Base-by-base conservation (phyloP, 2,797 vertebrate species). In the Distichodus sexfasciatus region DNA sequence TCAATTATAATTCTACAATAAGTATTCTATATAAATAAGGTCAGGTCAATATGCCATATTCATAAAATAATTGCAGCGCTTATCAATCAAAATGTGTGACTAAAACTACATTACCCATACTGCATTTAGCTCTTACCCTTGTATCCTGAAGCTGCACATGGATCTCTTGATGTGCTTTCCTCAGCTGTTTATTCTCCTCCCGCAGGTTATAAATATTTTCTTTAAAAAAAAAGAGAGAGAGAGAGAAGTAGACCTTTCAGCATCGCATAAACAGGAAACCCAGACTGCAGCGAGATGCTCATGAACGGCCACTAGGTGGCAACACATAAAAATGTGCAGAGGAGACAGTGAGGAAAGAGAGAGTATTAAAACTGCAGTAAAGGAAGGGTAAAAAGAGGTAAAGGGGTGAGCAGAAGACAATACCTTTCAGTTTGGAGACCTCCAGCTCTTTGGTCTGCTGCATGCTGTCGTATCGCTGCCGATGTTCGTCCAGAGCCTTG, bases 81-180 rank as follows among this genome's bases (percentile, higher is more conserved):
- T n/a, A n/a, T n/a, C n/a, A n/a, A n/a, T n/a, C n/a, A n/a, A n/a
- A n/a, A n/a, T n/a, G n/a, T n/a, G n/a, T n/a, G n/a, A n/a, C n/a
- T n/a, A n/a, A 4, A 60, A 40, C 55, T 66, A n/a, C 35, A 40
- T 50, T 57, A 53, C 58, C 43, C 46, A 55, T 28, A 33, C 0
- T 12, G 9, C 19, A 28, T 31, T 46, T 24, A 1, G 10, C 2
- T n/a, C 79, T 90, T 88, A 99, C 97, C 94, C 91, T 94, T 47
- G 94, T 91, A 26, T 98, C 96, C 83, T 97, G 96, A 0, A 99
- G 91, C 88, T 99, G 96, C 0, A 86, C 85, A 63, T 99, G 95
- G 50, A 98, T 92, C 65, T 99, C 94, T 50, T 97, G 97, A 77
- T 99, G 96, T 24, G 96, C 93, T 81, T 96, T 98, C 70, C 97